Base-by-base conservation (phyloP, 2,113 vertebrate species). In the Phaethon lepturus region DNA sequence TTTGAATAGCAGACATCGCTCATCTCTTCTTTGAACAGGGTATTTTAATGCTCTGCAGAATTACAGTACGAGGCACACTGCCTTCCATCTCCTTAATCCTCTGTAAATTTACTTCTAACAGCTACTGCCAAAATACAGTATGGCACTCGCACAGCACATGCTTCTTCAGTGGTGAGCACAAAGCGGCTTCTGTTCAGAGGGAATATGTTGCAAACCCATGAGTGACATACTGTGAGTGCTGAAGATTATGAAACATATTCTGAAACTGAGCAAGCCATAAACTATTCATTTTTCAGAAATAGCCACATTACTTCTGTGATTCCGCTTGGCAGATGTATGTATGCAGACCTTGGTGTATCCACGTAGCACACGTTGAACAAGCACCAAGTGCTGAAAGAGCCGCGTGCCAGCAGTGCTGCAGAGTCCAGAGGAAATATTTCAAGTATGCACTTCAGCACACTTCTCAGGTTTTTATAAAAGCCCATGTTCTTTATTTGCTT, bases 121-220 rank as follows among this genome's bases (percentile, higher is more conserved):
- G 63, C 89, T 90, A 55, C 84, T 97, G 97, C 94, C 96, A 97
- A 95, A 96, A 73, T 96, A 97, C 89, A 96, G 95, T 93, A 94
- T 93, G 91, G 95, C 95, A 90, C 81, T 96, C 0, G 9, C 90
- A 89, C 77, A 93, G 89, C 89, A 94, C 84, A 93, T 60, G 81
- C 87, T 91, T 78, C 96, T 88, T 94, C 94, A 90, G 86, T 68
- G 59, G 74, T 85, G 78, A 95, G 89, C 93, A 97, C 93, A 97
- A 94, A 95, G 93, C 50, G 1, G 71, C 96, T 96, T 96, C 96
- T 97, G 81, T 97, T 96, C 59, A 55, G 71, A 60, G 24, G 49
- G 74, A 88, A 20, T 76, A 77, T 88, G 87, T 96, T 93, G 87
- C 94, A 97, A 96, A 81, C 81, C 67, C 77, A 28, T 90, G 87